Conservation (phyloP, 1,140 invertebrate genomes). For the Aricia agestis region DNA sequence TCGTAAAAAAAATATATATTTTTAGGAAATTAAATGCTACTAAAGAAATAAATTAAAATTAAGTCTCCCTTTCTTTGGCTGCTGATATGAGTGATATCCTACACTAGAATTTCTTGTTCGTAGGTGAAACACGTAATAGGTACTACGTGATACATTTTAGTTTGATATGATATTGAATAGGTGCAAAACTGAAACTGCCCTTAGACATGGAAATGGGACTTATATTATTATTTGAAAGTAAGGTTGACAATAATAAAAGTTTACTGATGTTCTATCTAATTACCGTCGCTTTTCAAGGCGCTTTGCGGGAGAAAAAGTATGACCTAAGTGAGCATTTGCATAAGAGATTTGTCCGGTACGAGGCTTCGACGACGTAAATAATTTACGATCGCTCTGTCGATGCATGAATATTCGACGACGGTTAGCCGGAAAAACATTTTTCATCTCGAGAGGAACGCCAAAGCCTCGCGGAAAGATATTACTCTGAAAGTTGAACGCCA, state of each 20-base stretch:
- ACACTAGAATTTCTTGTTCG: too few species aligned
- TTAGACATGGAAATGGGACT: too few species aligned
- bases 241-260: neutral
- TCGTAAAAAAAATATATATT: too few species aligned
- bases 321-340: slow-evolving; percentile 40
- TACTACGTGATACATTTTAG: too few species aligned
- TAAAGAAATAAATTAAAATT: too few species aligned
- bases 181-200: too few species aligned
- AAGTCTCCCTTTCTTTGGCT: too few species aligned
- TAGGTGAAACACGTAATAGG: too few species aligned
- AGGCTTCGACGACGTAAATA: slow-evolving; percentile 55
- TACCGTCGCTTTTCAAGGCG: slow-evolving; percentile 5
- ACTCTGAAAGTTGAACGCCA: slow-evolving; percentile 58
- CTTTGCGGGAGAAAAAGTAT: slow-evolving; percentile 32
- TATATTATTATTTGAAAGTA: too few species aligned
- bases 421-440: slow-evolving; percentile 59
- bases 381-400: slow-evolving; percentile 60
- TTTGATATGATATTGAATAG: too few species aligned
- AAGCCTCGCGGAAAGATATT: slow-evolving; percentile 52
- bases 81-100: too few species aligned
- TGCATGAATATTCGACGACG: slow-evolving; percentile 66
- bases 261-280: neutral
- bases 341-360: slow-evolving; percentile 51
- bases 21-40: too few species aligned
- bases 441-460: slow-evolving; percentile 53